Conservation (phyloP, 2,113 vertebrate genomes). For the Picathartes gymnocephalus region DNA sequence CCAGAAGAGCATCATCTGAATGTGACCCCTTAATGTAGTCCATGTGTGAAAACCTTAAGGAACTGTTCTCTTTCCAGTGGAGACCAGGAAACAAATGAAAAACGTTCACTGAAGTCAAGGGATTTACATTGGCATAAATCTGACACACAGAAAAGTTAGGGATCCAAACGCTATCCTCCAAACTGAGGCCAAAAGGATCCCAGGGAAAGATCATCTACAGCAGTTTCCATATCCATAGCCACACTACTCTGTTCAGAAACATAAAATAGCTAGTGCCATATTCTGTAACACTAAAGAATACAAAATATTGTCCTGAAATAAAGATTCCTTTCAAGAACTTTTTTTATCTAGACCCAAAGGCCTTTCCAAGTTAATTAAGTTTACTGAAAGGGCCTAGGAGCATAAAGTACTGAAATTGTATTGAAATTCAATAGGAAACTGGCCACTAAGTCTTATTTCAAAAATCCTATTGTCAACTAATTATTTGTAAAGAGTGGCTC, state of each 20-base stretch:
- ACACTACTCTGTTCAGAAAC: background rate
- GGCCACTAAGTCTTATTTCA: background rate
- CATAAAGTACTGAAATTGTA: background rate
- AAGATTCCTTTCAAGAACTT: background rate
- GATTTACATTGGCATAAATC: slow-evolving; percentile 51
- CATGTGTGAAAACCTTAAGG: slow-evolving; percentile 58
- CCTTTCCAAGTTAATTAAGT: background rate
- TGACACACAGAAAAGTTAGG: slow-evolving; percentile 9
- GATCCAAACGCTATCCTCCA: background rate
- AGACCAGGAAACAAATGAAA: slow-evolving; percentile 52
- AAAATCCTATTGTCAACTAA: slow-evolving; percentile 12
- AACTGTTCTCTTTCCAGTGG: slow-evolving; percentile 17
- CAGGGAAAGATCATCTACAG: background rate
- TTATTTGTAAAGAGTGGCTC: background rate
- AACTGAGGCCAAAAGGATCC: background rate
- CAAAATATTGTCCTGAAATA: background rate
- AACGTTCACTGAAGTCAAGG: slow-evolving; percentile 39
- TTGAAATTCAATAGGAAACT: background rate
- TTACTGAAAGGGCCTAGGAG: background rate
- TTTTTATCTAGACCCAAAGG: background rate
- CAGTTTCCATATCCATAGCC: background rate
- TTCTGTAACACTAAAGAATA: background rate
- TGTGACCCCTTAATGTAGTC: slow-evolving; percentile 60
- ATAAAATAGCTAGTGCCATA: background rate
- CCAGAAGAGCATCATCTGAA: slow-evolving; percentile 56